Evolutionary conservation across 2,113 vertebrate species (phyloP), one percentile per base, ranked within the genome.

Genomic region (Eudorcas thomsonii): DNA sequence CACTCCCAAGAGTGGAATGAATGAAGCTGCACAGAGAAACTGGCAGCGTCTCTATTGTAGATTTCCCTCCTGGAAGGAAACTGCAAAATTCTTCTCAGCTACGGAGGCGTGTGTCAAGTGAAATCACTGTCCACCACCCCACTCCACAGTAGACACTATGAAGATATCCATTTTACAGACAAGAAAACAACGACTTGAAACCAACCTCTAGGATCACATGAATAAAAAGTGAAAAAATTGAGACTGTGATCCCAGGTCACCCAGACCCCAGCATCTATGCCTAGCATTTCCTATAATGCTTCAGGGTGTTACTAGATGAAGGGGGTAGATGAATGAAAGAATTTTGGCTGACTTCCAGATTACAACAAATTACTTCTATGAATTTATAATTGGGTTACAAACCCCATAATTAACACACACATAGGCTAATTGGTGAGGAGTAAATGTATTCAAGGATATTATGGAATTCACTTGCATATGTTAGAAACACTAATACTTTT

Each of bases 401-500:
- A 17, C 2, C 80, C 2, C 3, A n/a, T 97, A 88, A 94, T 94
- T 97, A 85, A 90, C 71, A 57, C 80, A 26, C 26, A 57, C 90
- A n/a, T 0, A 1, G 39, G 78, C 83, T 92, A 84, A 50, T 88
- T 96, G 17, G 87, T 64, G 8, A 71, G 8, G 57, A 89, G 23
- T 94, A 98, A 97, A 96, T 96, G 7, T 45, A 86, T 62, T 36
- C 89, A 45, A 85, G 89, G 48, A 43, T 87, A 43, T 78, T 88
- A 6, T 36, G 45, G 52, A 74, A 98, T 98, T 98, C 78, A 96
- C n/a, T 91, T 88, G 62, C 67, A 92, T 98, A 90, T 91, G 19
- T 96, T 98, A 78, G 10, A 97, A 94, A 36, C 96, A 91, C 87
- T 96, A 95, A 97, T 97, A 97, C 90, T 91, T 89, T 96, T 98